Evolutionary conservation across 2,113 vertebrate genomes (phyloP).

Genomic region (Alosa alosa): DNA sequence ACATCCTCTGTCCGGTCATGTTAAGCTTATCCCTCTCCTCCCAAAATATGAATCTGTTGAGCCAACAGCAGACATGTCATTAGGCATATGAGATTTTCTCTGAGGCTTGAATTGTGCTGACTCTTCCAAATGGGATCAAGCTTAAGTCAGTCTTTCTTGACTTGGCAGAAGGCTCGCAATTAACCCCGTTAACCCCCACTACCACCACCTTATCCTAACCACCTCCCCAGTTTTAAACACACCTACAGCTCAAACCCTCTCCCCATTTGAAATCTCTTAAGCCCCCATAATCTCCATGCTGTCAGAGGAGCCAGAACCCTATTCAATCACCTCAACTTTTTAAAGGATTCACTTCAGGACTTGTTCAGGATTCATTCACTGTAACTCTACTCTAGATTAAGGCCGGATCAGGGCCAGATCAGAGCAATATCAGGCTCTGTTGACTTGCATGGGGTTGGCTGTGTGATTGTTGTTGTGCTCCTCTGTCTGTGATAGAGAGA

Average conservation of each 20-base stretch:
- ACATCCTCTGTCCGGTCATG: not conserved
- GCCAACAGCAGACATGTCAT: not conserved
- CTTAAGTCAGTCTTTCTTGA: not conserved
- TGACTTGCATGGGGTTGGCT: not conserved
- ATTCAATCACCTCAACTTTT: not conserved
- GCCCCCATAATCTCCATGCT: slow-evolving; percentile 4
- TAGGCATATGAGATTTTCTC: not conserved
- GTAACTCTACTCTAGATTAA: not conserved
- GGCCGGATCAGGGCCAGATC: too few species aligned
- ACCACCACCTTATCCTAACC: not conserved
- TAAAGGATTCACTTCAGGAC: not conserved
- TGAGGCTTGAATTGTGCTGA: not conserved
- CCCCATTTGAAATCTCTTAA: not conserved
- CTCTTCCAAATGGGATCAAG: not conserved
- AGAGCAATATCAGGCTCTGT: too few species aligned
- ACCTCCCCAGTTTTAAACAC: not conserved
- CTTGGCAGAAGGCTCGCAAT: not conserved
- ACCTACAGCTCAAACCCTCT: slow-evolving; percentile 20
- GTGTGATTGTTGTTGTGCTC: slow-evolving; percentile 14
- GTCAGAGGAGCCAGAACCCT: not conserved
- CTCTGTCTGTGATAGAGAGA: not conserved
- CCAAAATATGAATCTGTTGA: not conserved
- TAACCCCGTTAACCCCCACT: not conserved
- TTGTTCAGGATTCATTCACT: not conserved
- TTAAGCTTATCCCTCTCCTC: not conserved